phyloP scores from a whole-genome alignment of 2,113 vertebrate genomes.

The Dicentrarchus labrax region DNA sequence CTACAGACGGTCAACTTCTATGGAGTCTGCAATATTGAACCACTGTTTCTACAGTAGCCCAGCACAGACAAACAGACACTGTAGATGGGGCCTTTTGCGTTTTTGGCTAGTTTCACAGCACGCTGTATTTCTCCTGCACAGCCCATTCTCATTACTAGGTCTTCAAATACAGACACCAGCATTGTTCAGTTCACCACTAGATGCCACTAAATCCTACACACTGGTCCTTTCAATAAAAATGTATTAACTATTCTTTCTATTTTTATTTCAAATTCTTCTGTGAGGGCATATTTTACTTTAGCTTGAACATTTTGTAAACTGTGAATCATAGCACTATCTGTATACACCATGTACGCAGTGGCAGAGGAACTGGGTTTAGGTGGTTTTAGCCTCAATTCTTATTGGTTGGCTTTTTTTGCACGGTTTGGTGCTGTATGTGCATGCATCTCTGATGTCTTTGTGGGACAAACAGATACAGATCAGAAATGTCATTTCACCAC shows the following conservation, averaged over 20 bases:
- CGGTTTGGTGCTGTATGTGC: background rate
- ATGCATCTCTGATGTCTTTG: background rate
- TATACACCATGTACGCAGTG: background rate
- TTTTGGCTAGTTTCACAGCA: no score
- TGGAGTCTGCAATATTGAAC: no score
- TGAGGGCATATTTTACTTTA: background rate
- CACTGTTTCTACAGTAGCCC: no score
- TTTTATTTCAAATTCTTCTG: background rate
- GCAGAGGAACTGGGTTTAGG: background rate
- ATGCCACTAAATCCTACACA: no score
- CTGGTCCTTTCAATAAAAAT: background rate
- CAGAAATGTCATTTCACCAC: background rate
- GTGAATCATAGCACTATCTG: background rate
- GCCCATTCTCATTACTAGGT: no score
- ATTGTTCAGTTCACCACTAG: no score
- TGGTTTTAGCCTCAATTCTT: background rate
- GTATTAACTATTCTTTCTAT: background rate
- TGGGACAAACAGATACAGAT: background rate
- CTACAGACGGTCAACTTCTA: no score
- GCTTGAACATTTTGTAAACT: background rate
- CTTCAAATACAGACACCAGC: no score
- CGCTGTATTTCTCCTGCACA: no score
- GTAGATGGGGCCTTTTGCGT: no score
- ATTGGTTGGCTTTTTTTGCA: background rate
- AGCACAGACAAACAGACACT: no score